Conservation (phyloP, 2,888 invertebrate species). For the Temnothorax ravouxi region DNA sequence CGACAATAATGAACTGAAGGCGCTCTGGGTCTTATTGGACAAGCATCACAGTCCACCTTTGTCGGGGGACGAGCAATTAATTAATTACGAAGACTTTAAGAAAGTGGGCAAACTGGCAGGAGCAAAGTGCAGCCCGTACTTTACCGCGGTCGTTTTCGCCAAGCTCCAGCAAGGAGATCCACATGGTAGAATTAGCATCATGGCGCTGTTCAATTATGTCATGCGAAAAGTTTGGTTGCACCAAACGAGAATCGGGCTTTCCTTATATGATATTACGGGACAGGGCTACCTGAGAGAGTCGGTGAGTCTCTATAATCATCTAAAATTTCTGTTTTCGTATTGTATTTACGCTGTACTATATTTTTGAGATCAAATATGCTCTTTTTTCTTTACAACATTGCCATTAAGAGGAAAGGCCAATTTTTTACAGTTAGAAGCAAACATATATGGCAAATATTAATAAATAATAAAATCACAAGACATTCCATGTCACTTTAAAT, state of each 20-base stretch:
- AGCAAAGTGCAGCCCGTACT: conserved; percentile 92
- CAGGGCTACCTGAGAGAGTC: conserved; percentile 96
- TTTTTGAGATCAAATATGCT: background rate
- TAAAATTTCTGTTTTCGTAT: background rate
- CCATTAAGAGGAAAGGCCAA: background rate
- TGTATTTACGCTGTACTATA: background rate
- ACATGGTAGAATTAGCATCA: conserved; percentile 95
- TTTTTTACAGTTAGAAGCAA: background rate
- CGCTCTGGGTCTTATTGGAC: conserved; percentile 94
- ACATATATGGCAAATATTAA: background rate
- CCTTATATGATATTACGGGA: conserved; percentile 96
- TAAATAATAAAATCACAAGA: background rate
- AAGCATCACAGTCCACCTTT: conserved; percentile 92
- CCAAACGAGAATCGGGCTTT: conserved; percentile 97
- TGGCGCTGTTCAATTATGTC: conserved; percentile 97
- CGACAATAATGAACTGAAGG: conserved; percentile 95
- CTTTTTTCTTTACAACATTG: background rate
- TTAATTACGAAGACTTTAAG: conserved; percentile 94
- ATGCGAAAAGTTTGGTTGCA: conserved; percentile 98
- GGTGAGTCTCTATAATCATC: conserved; percentile 86
- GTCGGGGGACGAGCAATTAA: conserved; percentile 92
- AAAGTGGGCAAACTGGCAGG: conserved; percentile 92
- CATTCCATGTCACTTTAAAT: background rate
- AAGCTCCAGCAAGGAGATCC: conserved; percentile 95
- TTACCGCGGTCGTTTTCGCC: conserved; percentile 95